Evolutionary conservation across 2,113 vertebrate species (phyloP).

Genomic region (Larimichthys crocea): DNA sequence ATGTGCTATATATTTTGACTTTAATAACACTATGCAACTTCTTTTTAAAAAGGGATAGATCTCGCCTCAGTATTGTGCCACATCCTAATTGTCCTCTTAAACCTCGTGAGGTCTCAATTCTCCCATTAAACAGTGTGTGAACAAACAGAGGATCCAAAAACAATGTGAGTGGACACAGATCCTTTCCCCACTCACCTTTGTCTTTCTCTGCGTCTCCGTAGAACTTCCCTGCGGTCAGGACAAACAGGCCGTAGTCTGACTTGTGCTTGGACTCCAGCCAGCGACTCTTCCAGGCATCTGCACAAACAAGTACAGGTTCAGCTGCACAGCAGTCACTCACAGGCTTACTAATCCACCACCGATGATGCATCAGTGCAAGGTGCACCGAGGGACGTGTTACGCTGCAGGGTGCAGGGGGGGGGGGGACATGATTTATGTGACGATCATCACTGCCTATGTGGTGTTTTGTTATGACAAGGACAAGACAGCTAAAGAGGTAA

Average conservation of each 20-base stretch:
- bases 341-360: background rate
- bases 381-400: slow-evolving; percentile 1
- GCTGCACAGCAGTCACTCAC: slow-evolving; percentile 15
- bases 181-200: slow-evolving; percentile 81
- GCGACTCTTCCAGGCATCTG: slow-evolving; percentile 85
- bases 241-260: slow-evolving; percentile 85
- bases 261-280: slow-evolving; percentile 87
- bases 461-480: background rate
- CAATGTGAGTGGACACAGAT: background rate
- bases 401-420: slow-evolving; percentile 5
- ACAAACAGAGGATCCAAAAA: background rate
- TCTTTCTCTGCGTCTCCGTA: slow-evolving; percentile 86
- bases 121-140: background rate
- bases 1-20: no score
- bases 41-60: background rate
- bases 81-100: background rate
- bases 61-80: background rate
- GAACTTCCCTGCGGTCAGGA: slow-evolving; percentile 85
- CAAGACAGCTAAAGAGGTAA: slow-evolving; percentile 9
- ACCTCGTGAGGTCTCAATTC: background rate
- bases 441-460: background rate
- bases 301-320: slow-evolving; percentile 49
- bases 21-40: no score
- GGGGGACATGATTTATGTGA: background rate
- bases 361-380: slow-evolving; percentile 50